Evolutionary conservation across 2,888 invertebrate species (phyloP).

Genomic region (Andrena praecox): DNA sequence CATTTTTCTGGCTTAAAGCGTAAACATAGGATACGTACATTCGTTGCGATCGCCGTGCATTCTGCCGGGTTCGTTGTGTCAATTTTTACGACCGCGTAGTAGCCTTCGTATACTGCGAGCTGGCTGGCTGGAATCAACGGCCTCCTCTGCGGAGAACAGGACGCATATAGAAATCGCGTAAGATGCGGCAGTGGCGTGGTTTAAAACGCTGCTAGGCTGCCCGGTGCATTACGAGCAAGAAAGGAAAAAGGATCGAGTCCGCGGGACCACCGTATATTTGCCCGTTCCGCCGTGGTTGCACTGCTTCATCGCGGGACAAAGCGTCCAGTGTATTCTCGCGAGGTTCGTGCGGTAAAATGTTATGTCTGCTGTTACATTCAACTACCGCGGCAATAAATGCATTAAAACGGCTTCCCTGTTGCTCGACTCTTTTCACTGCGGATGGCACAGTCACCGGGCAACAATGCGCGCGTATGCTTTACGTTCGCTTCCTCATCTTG

Average conservation of each 20-base stretch:
- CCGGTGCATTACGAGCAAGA: slow-evolving; percentile 8
- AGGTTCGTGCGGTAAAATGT: slow-evolving; percentile 42
- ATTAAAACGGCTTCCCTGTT: slow-evolving; percentile 29
- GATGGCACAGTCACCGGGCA: background rate
- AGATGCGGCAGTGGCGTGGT: background rate
- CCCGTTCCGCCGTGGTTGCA: slow-evolving; percentile 4
- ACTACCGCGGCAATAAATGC: slow-evolving; percentile 43
- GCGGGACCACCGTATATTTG: background rate
- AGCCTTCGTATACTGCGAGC: slow-evolving; percentile 42
- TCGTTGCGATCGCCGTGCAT: slow-evolving; percentile 39
- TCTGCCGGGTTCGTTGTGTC: slow-evolving; percentile 35
- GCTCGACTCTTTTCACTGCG: slow-evolving; percentile 3
- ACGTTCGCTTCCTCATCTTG: background rate
- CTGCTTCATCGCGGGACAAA: slow-evolving; percentile 29
- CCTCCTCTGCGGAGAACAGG: slow-evolving; percentile 17
- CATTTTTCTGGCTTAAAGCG: background rate
- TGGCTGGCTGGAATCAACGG: background rate
- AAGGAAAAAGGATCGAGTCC: slow-evolving; percentile 2
- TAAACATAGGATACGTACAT: slow-evolving; percentile 13
- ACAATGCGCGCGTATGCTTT: slow-evolving; percentile 14
- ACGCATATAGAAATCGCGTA: background rate
- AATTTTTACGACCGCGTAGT: slow-evolving; percentile 46
- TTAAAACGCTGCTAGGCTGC: slow-evolving; percentile 1
- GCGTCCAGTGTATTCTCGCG: slow-evolving; percentile 25
- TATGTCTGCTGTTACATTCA: slow-evolving; percentile 38